Evolutionary conservation across 2,888 invertebrate species (phyloP), one percentile per base, ranked within the genome.

Genomic region (Aphidius colemani): DNA sequence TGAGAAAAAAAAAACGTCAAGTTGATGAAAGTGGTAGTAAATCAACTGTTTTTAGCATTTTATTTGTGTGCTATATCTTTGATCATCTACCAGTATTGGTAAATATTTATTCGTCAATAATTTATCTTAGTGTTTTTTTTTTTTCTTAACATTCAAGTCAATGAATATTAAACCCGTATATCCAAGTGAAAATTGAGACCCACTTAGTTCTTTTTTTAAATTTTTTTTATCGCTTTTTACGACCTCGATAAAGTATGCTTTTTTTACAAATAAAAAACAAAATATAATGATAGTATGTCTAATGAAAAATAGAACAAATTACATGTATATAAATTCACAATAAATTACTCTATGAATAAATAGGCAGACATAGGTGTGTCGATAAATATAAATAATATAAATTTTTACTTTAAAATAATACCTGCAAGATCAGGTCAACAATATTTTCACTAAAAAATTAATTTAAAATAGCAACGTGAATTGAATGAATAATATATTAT

Each of bases 81-180:
- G 86, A 88, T 74, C 87, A 88, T 74, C 74, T 88, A 53, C 88
- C 88, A 1, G 78, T 87, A 11, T 78, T 88, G 82, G 88, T 88
- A 78, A 87, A 72, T 69, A 9, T 50, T 59, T 13, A 40, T 30
- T 44, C 56, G 45, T n/a, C 30, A 40, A 18, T 18, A 18, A 18
- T 18, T 18, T 18, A 18, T 18, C 13, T 18, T 18, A 2, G 0
- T 30, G 11, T n/a, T 43, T 57, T 48, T 39, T 9, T 10, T 6
- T 44, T 13, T 58, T 8, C 6, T 18, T 1, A 18, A 18, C 13
- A 18, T 18, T 30, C 30, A 30, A 30, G 30, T 30, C 30, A 56
- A 44, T 56, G 30, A 56, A 44, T 30, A 43, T 6, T 30, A 30
- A 13, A 18, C 10, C 18, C 44, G 7, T 43, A 44, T 55, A 44